phyloP scores from a whole-genome alignment of 2,797 vertebrate species.

The Falco concolor region DNA sequence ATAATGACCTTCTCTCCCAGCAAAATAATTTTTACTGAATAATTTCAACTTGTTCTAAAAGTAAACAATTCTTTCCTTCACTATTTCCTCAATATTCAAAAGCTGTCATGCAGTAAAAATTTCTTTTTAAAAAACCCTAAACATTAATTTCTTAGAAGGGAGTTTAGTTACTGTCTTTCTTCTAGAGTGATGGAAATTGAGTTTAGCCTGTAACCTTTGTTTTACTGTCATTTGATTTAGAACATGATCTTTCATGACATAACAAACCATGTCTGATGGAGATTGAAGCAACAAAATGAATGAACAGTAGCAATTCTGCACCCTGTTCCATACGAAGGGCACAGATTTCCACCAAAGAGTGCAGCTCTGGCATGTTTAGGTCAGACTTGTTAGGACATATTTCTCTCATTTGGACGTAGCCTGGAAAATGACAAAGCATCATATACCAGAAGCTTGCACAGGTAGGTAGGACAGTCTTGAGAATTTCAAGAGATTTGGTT shows the following conservation, averaged over 20 bases:
- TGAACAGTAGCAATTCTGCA: background rate
- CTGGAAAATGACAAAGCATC: background rate
- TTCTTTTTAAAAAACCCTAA: no score
- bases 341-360: background rate
- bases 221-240: background rate
- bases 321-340: background rate
- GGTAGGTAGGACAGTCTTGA: background rate
- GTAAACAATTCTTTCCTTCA: background rate
- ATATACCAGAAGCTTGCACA: background rate
- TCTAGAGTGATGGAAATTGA: background rate
- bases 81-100: background rate
- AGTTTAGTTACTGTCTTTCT: background rate
- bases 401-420: background rate
- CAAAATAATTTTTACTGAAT: background rate
- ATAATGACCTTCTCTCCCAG: background rate
- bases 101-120: background rate
- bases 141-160: background rate
- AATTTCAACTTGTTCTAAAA: background rate
- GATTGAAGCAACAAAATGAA: background rate
- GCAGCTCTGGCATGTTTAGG: background rate
- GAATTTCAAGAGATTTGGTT: background rate
- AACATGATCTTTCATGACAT: background rate
- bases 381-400: background rate
- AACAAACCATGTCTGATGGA: background rate
- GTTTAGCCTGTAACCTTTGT: background rate